Evolutionary conservation across 2,888 invertebrate species (phyloP).

Genomic region (Rhingia rostrata): DNA sequence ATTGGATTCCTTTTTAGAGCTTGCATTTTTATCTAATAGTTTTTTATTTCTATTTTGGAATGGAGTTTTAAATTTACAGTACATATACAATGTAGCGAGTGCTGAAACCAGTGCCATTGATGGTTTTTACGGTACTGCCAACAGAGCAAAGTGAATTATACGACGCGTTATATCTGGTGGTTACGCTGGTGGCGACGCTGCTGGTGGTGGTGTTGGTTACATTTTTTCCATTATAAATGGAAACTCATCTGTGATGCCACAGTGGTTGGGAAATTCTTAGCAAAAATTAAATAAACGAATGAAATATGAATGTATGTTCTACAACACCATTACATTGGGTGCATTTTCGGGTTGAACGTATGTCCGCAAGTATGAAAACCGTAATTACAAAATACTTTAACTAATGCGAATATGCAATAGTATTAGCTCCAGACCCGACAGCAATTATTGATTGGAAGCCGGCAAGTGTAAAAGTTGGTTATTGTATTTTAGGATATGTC

Average conservation of each 20-base stretch:
- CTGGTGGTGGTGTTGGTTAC: slow-evolving; percentile 2
- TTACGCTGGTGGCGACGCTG: neutral
- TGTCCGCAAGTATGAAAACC: too few species aligned
- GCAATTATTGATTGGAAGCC: too few species aligned
- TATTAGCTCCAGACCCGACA: too few species aligned
- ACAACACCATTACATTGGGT: too few species aligned
- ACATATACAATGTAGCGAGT: slow-evolving; percentile 61
- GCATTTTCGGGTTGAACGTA: too few species aligned
- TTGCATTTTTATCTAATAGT: slow-evolving; percentile 39
- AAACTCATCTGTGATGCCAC: slow-evolving; percentile 44
- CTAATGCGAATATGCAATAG: too few species aligned
- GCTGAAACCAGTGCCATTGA: slow-evolving; percentile 53
- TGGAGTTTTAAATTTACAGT: slow-evolving; percentile 52
- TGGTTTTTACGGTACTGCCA: slow-evolving; percentile 37
- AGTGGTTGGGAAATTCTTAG: slow-evolving; percentile 42
- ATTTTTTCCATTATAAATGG: slow-evolving; percentile 16
- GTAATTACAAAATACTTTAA: too few species aligned
- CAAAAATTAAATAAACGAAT: neutral
- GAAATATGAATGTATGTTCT: too few species aligned
- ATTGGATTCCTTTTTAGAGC: slow-evolving; percentile 23
- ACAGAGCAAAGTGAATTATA: slow-evolving; percentile 59
- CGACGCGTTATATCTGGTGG: slow-evolving; percentile 26
- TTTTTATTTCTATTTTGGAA: slow-evolving; percentile 38
- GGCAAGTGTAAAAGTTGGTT: too few species aligned
- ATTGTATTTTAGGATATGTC: too few species aligned